phyloP scores from a whole-genome alignment of 92 coral and sea anemone species.

The Ricordea florida region DNA sequence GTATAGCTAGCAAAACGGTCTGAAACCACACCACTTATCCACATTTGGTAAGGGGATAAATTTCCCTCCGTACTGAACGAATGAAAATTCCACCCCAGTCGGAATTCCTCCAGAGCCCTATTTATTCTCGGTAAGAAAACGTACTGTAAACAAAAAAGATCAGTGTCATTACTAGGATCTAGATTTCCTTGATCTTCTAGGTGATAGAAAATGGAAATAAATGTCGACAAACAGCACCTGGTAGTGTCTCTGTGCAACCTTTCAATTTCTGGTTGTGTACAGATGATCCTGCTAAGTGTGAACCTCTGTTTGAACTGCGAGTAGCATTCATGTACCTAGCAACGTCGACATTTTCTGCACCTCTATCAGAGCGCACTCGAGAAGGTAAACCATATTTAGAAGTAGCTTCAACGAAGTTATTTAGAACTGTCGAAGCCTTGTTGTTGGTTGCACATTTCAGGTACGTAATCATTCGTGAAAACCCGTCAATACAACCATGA shows the following conservation, averaged over 20 bases:
- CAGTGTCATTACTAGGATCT: slow-evolving; percentile 7
- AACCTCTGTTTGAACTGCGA: slow-evolving; percentile 11
- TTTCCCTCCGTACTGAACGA: not conserved
- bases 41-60: slow-evolving; percentile 16
- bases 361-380: slow-evolving; percentile 38
- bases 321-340: slow-evolving; percentile 26
- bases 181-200: slow-evolving; percentile 33
- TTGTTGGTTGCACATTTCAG: slow-evolving; percentile 43
- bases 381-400: slow-evolving; percentile 48
- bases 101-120: slow-evolving; percentile 12
- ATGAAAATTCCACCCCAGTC: slow-evolving; percentile 31
- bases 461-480: slow-evolving; percentile 29
- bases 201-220: not conserved
- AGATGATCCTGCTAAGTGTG: slow-evolving; percentile 23
- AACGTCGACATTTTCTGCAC: slow-evolving; percentile 37
- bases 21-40: slow-evolving; percentile 9
- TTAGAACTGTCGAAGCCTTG: slow-evolving; percentile 5
- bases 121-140: slow-evolving; percentile 6
- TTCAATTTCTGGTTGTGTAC: slow-evolving; percentile 49
- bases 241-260: slow-evolving; percentile 52
- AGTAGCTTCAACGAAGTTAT: slow-evolving; percentile 1
- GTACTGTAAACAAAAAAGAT: slow-evolving; percentile 19
- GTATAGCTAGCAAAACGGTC: not conserved
- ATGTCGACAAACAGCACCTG: slow-evolving; percentile 15
- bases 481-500: slow-evolving; percentile 50